Evolutionary conservation across 2,113 vertebrate species (phyloP).

Genomic region (Pardalotus punctatus): DNA sequence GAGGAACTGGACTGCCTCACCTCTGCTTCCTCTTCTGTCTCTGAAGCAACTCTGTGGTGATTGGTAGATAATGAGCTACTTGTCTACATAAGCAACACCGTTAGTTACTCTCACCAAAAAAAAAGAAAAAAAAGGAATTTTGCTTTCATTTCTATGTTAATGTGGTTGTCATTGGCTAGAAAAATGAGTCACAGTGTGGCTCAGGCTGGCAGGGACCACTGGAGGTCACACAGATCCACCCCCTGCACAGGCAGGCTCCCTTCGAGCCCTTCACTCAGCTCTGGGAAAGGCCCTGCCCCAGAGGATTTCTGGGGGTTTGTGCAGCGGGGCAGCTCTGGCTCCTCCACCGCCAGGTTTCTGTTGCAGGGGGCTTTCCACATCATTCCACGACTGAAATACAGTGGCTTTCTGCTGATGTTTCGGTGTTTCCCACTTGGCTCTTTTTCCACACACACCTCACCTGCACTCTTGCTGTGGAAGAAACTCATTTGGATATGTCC

Average conservation of each 20-base stretch:
- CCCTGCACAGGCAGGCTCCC: background rate
- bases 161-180: conserved; percentile 30
- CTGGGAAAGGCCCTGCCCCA: background rate
- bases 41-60: background rate
- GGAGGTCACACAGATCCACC: background rate
- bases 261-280: accelerated
- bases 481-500: accelerated
- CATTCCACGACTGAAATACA: too few species aligned
- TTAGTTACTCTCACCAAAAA: background rate
- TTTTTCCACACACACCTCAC: background rate
- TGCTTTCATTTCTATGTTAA: background rate
- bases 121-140: background rate
- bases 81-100: background rate
- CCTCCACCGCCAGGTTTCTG: background rate
- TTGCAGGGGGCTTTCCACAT: background rate
- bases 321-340: background rate
- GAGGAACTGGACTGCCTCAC: background rate
- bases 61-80: conserved; percentile 21
- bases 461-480: background rate
- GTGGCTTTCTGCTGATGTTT: background rate
- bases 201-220: background rate
- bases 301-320: background rate
- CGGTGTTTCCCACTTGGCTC: background rate
- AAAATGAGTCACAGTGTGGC: background rate
- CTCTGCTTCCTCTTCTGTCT: background rate